These are phyloP conservation scores for Ferrisia virgata DNA, from an alignment of 2,888 invertebrate genomes.

Conservation along the genomic window DNA sequence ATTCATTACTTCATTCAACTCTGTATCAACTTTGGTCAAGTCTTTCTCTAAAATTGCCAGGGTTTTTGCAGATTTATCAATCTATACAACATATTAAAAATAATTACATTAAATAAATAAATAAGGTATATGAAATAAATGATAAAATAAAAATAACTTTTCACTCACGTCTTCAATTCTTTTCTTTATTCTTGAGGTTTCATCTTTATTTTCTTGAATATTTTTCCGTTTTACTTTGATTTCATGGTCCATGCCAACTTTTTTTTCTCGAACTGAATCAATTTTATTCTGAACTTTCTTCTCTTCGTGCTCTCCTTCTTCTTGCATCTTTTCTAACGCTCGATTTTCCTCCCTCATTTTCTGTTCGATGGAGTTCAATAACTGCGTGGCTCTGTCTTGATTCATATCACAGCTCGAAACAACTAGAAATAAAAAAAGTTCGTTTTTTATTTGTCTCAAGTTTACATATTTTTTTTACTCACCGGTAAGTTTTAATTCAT, in stretches of 20 bases:
- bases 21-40: slow-evolving; percentile 57
- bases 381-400: slow-evolving; percentile 40
- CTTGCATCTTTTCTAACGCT: slow-evolving; percentile 52
- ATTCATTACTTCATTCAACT: slow-evolving; percentile 53
- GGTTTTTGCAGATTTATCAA: slow-evolving; percentile 56
- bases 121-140: slow-evolving; percentile 6
- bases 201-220: slow-evolving; percentile 59
- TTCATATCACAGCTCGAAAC: slow-evolving; percentile 38
- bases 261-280: slow-evolving; percentile 58
- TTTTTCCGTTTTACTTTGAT: slow-evolving; percentile 62
- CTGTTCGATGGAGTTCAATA: slow-evolving; percentile 50
- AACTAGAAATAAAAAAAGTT: slow-evolving; percentile 31
- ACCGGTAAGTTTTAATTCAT: slow-evolving; percentile 51
- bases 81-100: slow-evolving; percentile 47
- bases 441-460: not conserved
- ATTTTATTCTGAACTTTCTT: slow-evolving; percentile 59
- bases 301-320: slow-evolving; percentile 56
- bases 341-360: slow-evolving; percentile 51
- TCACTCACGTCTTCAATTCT: slow-evolving; percentile 63
- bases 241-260: slow-evolving; percentile 66
- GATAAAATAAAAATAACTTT: not conserved
- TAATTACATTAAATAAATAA: not conserved
- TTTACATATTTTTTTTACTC: not conserved
- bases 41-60: slow-evolving; percentile 56
- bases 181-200: slow-evolving; percentile 58